Base-by-base conservation (phyloP, 2,113 vertebrate genomes). In the Erythrolamprus reginae region DNA sequence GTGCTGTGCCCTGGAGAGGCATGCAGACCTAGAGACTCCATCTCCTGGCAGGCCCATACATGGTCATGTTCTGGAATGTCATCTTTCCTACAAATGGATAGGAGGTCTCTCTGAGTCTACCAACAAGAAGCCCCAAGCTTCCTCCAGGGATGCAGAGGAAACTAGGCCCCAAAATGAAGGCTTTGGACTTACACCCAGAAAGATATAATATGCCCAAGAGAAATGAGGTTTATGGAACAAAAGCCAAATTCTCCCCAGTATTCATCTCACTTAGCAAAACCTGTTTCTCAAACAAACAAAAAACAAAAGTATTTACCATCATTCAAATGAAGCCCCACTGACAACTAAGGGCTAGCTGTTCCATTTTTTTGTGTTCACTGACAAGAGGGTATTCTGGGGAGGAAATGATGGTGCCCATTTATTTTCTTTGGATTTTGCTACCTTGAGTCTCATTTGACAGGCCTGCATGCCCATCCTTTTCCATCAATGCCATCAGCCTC, bases 21-120 rank as follows among this genome's bases (percentile, higher is more conserved):
- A 42, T 10, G 55, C 47, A 47, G 52, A 53, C 82, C 56, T 83
- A 28, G 19, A 83, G 86, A 56, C 90, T 91, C 86, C 86, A 84
- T 91, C 52, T 88, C 58, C 19, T 86, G n/a, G 45, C 84, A 87
- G 88, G 45, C 26, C 91, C 84, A 87, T 50, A 87, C 88, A 86
- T 42, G 88, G 61, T 84, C 88, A 58, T 82, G 83, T 82, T 77
- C 42, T 86, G 50, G 82, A 52, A 53, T 85, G n/a, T 28, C 42
- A 58, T 28, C 88, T 0, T 55, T 88, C 51, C 15, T 24, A 33
- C 84, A 26, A 21, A 21, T 53, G 28, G 82, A 19, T 23, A 33
- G 33, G 26, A 58, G 86, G 65, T 21, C 33, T 85, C 55, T 15
- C 55, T 70, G 24, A 53, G 38, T 65, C 61, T 87, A 51, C 65